These are phyloP conservation scores for Trialeurodes vaporariorum DNA, from an alignment of 1,140 invertebrate genomes.

Conservation along the genomic window DNA sequence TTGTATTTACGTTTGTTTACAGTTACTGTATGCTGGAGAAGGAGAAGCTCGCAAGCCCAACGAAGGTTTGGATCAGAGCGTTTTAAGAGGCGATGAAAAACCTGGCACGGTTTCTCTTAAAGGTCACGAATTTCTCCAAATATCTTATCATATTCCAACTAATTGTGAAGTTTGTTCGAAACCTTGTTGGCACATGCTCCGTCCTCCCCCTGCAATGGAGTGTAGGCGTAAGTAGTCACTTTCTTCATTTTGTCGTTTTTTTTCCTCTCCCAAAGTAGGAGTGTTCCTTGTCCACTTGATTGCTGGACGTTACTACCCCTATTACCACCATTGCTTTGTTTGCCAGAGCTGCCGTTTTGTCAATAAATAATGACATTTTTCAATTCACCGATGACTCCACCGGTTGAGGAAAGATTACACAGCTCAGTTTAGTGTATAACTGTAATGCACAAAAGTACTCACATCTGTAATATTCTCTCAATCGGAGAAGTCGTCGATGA, in stretches of 20 bases:
- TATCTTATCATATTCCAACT: slow-evolving; percentile 96
- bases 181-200: slow-evolving; percentile 92
- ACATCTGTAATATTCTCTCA: too few species aligned
- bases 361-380: too few species aligned
- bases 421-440: too few species aligned
- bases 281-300: too few species aligned
- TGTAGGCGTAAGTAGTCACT: slow-evolving; percentile 82
- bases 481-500: too few species aligned
- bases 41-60: slow-evolving; percentile 78
- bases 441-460: too few species aligned
- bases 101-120: slow-evolving; percentile 73
- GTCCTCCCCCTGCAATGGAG: slow-evolving; percentile 90
- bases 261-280: too few species aligned
- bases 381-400: too few species aligned
- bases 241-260: neutral
- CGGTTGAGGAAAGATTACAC: too few species aligned
- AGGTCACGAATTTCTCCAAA: slow-evolving; percentile 91
- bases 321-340: too few species aligned
- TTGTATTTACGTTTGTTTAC: slow-evolving; percentile 17
- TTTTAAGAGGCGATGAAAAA: slow-evolving; percentile 49
- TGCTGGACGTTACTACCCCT: too few species aligned
- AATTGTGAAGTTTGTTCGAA: slow-evolving; percentile 95
- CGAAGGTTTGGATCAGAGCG: slow-evolving; percentile 42
- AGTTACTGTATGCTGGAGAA: slow-evolving; percentile 84
- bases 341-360: too few species aligned